Evolutionary conservation across 2,113 vertebrate genomes (phyloP).

Genomic region (Leucoraja erinaceus): DNA sequence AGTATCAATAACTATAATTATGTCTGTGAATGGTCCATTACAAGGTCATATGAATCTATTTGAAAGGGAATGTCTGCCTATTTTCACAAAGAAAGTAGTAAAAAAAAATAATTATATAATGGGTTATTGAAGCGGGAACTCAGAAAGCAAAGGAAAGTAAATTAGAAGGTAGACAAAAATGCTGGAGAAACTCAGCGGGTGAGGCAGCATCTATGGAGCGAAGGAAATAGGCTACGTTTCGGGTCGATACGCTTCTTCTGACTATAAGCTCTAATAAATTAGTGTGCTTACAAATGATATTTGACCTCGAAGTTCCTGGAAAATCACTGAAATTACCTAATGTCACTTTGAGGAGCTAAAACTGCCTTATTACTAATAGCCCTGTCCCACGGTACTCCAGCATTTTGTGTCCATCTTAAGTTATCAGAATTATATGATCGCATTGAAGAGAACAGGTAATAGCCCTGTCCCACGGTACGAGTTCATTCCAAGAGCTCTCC

Average conservation of each 20-base stretch:
- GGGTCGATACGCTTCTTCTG: too few relatives aligned
- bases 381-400: too few relatives aligned
- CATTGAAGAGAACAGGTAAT: too few relatives aligned
- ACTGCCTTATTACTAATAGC: neutral
- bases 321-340: neutral
- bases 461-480: too few relatives aligned
- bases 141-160: neutral
- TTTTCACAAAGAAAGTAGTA: neutral
- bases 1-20: neutral
- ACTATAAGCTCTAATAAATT: too few relatives aligned
- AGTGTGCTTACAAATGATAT: neutral
- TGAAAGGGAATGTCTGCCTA: neutral
- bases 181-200: too few relatives aligned
- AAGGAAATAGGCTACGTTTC: too few relatives aligned
- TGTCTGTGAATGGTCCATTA: neutral
- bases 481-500: too few relatives aligned
- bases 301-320: neutral
- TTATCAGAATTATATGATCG: too few relatives aligned
- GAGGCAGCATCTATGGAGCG: too few relatives aligned
- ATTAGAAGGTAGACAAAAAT: neutral
- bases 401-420: too few relatives aligned
- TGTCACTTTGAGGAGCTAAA: neutral
- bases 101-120: neutral
- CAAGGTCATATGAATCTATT: neutral
- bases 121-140: neutral